A percentile compares a stretch with the other conserved stretches of the same genome.
Conservation (phyloP, 2,888 invertebrate species). For the Xanthia icteritia region DNA sequence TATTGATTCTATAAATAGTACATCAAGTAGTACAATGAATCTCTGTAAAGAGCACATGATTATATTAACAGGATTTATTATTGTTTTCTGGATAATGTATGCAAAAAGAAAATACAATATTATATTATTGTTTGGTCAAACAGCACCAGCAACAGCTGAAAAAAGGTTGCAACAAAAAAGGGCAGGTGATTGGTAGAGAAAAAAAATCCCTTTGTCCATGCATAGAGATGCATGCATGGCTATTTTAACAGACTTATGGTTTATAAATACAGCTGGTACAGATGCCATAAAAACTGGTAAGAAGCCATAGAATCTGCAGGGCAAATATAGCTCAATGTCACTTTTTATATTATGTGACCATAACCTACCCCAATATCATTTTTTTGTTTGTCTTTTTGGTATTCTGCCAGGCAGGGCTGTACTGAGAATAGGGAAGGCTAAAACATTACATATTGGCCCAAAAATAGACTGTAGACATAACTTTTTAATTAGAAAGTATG, state of each 20-base stretch:
- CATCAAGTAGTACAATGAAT: conserved; percentile 39
- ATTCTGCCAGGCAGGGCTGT: conserved; percentile 61
- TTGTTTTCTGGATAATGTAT: not conserved
- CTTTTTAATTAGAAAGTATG: conserved; percentile 37
- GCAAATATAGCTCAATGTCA: conserved; percentile 44
- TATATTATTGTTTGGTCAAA: not conserved
- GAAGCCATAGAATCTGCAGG: conserved; percentile 43
- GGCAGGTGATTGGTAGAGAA: not conserved
- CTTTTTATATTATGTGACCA: conserved; percentile 36
- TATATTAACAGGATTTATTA: not conserved
- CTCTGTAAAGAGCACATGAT: conserved; percentile 8
- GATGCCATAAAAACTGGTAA: conserved; percentile 33
- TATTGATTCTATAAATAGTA: conserved; percentile 43
- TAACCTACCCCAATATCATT: conserved; percentile 52
- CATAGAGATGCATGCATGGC: not conserved
- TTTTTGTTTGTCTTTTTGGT: conserved; percentile 55
- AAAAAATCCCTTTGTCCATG: conserved; percentile 27
- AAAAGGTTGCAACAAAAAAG: conserved; percentile 28
- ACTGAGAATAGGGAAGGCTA: conserved; percentile 48
- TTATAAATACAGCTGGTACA: not conserved
- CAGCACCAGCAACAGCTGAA: conserved; percentile 15
- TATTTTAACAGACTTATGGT: not conserved
- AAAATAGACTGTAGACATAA: conserved; percentile 41
- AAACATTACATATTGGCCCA: conserved; percentile 46
- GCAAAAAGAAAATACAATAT: not conserved